Conservation (phyloP, 2,888 invertebrate genomes). For the Leptinotarsa rubiginosa region DNA sequence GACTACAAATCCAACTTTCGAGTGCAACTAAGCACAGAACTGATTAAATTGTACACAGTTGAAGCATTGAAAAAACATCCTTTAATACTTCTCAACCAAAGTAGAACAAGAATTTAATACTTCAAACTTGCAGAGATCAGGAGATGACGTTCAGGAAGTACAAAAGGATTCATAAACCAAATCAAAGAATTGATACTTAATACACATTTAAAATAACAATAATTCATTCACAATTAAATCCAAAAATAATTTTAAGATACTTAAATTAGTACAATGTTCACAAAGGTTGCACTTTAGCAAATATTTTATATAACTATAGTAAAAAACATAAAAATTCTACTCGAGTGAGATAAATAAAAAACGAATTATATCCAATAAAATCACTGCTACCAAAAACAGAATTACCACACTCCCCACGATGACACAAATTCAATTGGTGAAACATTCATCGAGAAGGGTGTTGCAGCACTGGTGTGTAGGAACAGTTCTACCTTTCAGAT, state of each 20-base stretch:
- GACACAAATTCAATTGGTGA: no score
- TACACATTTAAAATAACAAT: constrained; percentile 47
- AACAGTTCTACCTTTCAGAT: no score
- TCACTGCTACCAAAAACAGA: no score
- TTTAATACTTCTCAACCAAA: constrained; percentile 40
- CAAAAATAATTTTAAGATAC: constrained; percentile 35
- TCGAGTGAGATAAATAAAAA: constrained; percentile 44
- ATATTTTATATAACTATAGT: constrained; percentile 50
- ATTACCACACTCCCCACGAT: no score
- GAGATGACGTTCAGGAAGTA: constrained; percentile 40
- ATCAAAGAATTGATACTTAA: constrained; percentile 28
- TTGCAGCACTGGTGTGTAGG: no score
- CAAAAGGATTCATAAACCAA: constrained; percentile 35
- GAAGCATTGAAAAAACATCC: constrained; percentile 46
- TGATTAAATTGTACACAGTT: constrained; percentile 53
- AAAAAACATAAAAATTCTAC: constrained; percentile 56
- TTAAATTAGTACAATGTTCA: constrained; percentile 36
- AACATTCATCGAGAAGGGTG: no score
- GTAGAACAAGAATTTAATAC: constrained; percentile 31
- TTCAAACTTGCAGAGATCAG: constrained; percentile 38
- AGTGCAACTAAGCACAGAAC: constrained; percentile 59
- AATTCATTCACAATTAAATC: constrained; percentile 40
- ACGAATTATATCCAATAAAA: constrained; percentile 40
- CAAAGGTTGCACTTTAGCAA: constrained; percentile 45
- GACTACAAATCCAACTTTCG: constrained; percentile 59